Base-by-base conservation (phyloP, 1,140 invertebrate genomes). In the Lasaia peninsularis region DNA sequence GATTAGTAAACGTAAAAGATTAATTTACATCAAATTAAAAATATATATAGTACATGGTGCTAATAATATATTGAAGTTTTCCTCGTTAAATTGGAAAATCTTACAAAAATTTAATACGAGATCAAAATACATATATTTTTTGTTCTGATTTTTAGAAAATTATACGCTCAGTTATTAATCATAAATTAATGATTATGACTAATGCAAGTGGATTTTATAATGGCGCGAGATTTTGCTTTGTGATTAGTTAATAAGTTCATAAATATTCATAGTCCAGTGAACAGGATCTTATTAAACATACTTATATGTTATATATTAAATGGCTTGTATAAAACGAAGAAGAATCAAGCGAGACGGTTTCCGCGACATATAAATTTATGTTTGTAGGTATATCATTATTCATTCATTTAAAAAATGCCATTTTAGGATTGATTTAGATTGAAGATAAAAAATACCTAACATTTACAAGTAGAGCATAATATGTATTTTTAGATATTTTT, bases 231-330 rank as follows among this genome's bases (percentile, higher is more conserved):
- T 48, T 48, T 48, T 21, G 3, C 20, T n/a, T 21, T 5, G 20
- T 48, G 11, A 44, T 48, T 48, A 21, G 18, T 21, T 44, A 20
- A 21, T 20, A 48, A 48, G 20, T 21, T n/a, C 9, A 48, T 48
- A 11, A 28, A 28, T 48, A 48, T 48, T 48, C 18, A 44, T 21
- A 20, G 11, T 21, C 5, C 10, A 48, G 4, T 21, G 20, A 48
- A 48, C 40, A 48, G 40, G 40, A 48, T 48, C 40, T 48, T 21
- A 11, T n/a, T 20, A 48, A 20, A 48, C 2, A 48, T 20, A 21
- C 40, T 20, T 48, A 11, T 11, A 20, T 21, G 40, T 20, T 48
- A 48, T 21, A 48, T 48, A 20, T 48, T 48, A 48, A 48, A 48
- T 48, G 18, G n/a, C 20, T 20, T 21, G 20, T 48, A 37, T 11